Evolutionary conservation across 1,140 invertebrate genomes (phyloP).

Genomic region (Ctenoplectra terminalis): DNA sequence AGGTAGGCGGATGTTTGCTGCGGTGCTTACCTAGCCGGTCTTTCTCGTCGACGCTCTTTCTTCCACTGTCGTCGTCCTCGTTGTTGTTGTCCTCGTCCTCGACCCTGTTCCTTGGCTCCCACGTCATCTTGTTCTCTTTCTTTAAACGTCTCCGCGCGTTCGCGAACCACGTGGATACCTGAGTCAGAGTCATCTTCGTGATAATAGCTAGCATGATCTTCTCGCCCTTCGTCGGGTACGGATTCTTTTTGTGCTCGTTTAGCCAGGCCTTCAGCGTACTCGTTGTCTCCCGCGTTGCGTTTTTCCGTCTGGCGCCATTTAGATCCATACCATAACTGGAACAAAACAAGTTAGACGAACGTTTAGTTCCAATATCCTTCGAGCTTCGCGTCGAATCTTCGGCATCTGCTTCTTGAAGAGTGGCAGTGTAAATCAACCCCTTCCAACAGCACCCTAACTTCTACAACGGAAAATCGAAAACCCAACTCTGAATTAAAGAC

Average conservation of each 20-base stretch:
- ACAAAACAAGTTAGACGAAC: constrained; percentile 62
- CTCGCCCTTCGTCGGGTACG: constrained; percentile 99
- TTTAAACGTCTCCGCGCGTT: constrained; percentile 97
- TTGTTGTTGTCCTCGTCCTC: constrained; percentile 95
- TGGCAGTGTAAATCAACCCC: too few relatives aligned
- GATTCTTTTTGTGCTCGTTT: constrained; percentile 99
- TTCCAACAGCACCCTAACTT: too few relatives aligned
- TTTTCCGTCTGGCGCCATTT: constrained; percentile 95
- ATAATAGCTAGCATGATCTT: constrained; percentile 99
- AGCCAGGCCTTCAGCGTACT: constrained; percentile 98
- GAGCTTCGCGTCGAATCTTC: neutral
- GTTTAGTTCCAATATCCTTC: neutral
- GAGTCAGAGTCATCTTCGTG: constrained; percentile 99
- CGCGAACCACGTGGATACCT: constrained; percentile 99
- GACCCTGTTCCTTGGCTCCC: constrained; percentile 96
- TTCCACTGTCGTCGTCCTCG: constrained; percentile 90
- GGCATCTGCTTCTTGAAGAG: too few relatives aligned
- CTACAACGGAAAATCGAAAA: too few relatives aligned
- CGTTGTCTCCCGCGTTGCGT: constrained; percentile 98
- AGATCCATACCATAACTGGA: constrained; percentile 95
- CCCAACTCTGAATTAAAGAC: too few relatives aligned
- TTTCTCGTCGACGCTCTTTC: constrained; percentile 92
- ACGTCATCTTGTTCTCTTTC: constrained; percentile 99
- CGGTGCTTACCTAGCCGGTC: constrained; percentile 88
- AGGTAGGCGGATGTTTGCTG: neutral